Evolutionary conservation across 2,113 vertebrate genomes (phyloP).

Genomic region (Heliornis fulica): DNA sequence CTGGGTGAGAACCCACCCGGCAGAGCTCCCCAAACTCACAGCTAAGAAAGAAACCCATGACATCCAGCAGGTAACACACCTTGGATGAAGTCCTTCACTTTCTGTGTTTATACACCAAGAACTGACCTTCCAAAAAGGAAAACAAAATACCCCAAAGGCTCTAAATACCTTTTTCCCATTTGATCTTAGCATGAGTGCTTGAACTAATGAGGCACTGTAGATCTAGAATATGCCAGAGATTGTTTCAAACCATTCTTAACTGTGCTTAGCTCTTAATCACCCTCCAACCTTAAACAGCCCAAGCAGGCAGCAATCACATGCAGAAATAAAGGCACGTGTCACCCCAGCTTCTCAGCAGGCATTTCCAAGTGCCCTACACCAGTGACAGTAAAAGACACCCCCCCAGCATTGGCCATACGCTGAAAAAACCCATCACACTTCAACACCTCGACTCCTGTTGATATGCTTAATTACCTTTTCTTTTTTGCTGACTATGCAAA

Average conservation of each 20-base stretch:
- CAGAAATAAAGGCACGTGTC: background rate
- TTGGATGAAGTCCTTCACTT: background rate
- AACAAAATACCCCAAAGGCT: background rate
- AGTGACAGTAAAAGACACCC: background rate
- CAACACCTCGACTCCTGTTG: background rate
- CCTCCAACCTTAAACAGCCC: constrained; percentile 29
- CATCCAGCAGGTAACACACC: background rate
- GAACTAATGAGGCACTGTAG: background rate
- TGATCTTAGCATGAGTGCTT: background rate
- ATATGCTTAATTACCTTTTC: background rate
- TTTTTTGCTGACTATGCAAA: background rate
- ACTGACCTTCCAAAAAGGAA: background rate
- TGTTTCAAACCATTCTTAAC: constrained; percentile 2
- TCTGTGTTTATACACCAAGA: background rate
- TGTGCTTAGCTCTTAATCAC: background rate
- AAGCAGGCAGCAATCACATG: background rate
- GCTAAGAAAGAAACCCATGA: background rate
- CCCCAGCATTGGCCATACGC: background rate
- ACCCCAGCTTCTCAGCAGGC: background rate
- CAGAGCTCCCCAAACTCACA: background rate
- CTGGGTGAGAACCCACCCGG: background rate
- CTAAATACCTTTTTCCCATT: background rate
- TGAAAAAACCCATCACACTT: background rate
- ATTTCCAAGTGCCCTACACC: background rate
- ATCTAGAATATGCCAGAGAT: background rate